These are phyloP conservation scores for Rostratula benghalensis DNA, from an alignment of 2,113 vertebrate genomes.

Conservation along the genomic window DNA sequence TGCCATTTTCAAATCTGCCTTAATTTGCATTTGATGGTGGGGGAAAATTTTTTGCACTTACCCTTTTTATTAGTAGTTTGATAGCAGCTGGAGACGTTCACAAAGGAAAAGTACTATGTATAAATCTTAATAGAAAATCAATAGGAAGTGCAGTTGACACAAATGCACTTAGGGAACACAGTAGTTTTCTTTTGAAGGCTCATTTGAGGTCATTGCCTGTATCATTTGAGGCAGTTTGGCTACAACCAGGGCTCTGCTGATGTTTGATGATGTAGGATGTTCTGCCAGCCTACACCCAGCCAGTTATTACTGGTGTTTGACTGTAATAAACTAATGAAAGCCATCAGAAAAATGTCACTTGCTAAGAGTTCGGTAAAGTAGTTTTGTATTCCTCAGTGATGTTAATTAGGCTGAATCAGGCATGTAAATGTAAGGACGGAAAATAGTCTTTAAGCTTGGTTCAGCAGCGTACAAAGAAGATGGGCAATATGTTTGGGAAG, in stretches of 20 bases:
- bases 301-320: neutral
- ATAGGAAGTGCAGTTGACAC: neutral
- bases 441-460: neutral
- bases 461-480: neutral
- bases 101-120: neutral
- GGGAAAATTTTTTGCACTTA: neutral
- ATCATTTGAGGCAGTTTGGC: neutral
- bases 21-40: neutral
- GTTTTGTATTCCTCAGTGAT: neutral
- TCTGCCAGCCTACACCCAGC: neutral
- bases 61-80: neutral
- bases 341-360: neutral
- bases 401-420: neutral
- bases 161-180: neutral
- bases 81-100: neutral
- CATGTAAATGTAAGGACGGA: neutral
- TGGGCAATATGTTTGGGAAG: neutral
- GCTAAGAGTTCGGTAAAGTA: neutral
- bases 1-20: neutral
- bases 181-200: neutral
- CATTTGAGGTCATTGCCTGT: neutral
- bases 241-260: neutral
- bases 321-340: neutral
- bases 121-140: constrained; percentile 11
- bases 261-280: neutral